phyloP scores from a whole-genome alignment of 2,113 vertebrate species.

The Pygoscelis adeliae region DNA sequence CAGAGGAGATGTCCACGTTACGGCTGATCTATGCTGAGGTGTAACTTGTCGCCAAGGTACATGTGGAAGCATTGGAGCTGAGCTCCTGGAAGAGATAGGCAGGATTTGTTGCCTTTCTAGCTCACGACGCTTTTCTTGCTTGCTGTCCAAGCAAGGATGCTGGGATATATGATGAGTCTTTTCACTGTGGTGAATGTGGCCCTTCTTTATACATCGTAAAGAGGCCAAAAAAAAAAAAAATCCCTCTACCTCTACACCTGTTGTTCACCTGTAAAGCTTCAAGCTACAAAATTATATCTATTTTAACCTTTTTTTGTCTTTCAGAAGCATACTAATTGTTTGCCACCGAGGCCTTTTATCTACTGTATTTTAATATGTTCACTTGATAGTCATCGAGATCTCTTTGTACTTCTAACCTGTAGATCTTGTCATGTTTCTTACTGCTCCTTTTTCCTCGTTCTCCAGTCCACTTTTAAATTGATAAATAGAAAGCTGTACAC shows the following conservation, averaged over 20 bases:
- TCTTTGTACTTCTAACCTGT: conserved; percentile 52
- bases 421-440: conserved; percentile 56
- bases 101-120: conserved; percentile 56
- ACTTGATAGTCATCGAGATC: conserved; percentile 54
- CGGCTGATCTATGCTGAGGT: neutral
- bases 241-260: conserved; percentile 64
- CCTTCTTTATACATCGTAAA: conserved; percentile 64
- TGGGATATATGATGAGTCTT: conserved; percentile 66
- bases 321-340: conserved; percentile 60
- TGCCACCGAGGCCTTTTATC: conserved; percentile 61
- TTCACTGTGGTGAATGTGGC: conserved; percentile 70
- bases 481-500: conserved; percentile 53
- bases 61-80: conserved; percentile 39
- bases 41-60: conserved; percentile 40
- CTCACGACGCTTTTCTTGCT: conserved; percentile 60
- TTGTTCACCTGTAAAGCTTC: conserved; percentile 62
- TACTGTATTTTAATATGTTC: conserved; percentile 50
- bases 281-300: conserved; percentile 49
- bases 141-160: conserved; percentile 64
- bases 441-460: conserved; percentile 37
- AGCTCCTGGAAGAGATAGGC: conserved; percentile 54
- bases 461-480: conserved; percentile 60
- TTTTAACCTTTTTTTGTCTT: conserved; percentile 63
- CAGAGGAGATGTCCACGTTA: neutral
- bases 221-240: conserved; percentile 57